Conservation (phyloP, 2,888 invertebrate genomes). For the Sphaerophoria rueppellii region DNA sequence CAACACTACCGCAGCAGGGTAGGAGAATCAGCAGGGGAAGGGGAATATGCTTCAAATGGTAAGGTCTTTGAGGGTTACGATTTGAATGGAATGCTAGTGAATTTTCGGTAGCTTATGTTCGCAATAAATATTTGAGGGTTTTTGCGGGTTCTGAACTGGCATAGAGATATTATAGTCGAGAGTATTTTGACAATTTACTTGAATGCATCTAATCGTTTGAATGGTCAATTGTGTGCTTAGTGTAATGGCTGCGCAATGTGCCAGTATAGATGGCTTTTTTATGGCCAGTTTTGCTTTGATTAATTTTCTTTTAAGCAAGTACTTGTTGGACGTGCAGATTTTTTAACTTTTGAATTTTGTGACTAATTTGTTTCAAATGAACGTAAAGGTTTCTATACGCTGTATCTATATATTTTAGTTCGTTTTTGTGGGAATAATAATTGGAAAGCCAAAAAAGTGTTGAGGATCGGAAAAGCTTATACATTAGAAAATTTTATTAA, state of each 20-base stretch:
- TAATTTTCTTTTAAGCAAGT: conserved; percentile 24
- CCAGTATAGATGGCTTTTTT: neutral
- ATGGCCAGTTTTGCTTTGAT: conserved; percentile 6
- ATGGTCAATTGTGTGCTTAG: conserved; percentile 65
- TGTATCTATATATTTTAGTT: no score
- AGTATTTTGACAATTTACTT: conserved; percentile 63
- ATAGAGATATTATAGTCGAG: conserved; percentile 10
- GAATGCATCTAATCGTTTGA: conserved; percentile 63
- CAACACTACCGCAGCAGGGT: conserved; percentile 38
- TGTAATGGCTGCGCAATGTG: conserved; percentile 43
- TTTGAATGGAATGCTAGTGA: conserved; percentile 46
- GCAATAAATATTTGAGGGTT: conserved; percentile 65
- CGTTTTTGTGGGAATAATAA: no score
- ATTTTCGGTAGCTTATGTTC: conserved; percentile 41
- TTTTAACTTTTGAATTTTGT: no score
- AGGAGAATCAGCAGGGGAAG: neutral
- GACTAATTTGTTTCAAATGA: no score
- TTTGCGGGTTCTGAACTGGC: neutral
- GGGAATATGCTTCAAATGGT: no score
- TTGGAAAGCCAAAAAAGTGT: no score
- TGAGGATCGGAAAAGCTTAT: no score
- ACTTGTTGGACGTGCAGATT: conserved; percentile 23
- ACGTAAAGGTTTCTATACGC: no score
- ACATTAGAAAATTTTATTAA: no score
- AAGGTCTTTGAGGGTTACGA: neutral